phyloP scores from a whole-genome alignment of 2,888 invertebrate species.

The Brassicogethes aeneus region DNA sequence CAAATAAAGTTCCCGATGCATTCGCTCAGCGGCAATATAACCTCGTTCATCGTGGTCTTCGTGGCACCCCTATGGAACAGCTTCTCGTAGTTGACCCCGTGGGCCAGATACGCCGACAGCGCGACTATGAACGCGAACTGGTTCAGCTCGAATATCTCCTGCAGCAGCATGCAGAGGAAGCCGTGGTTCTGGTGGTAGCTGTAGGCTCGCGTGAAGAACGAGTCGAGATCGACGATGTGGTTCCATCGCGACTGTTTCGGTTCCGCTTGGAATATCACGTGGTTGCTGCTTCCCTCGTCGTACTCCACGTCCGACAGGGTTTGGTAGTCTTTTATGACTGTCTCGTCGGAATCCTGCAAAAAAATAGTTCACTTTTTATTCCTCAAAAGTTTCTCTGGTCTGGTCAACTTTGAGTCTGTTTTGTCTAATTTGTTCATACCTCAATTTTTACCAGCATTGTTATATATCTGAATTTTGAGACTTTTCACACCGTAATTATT shows the following conservation, averaged over 20 bases:
- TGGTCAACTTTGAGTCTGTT: too few species aligned
- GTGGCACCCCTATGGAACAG: constrained; percentile 45
- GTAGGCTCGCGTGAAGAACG: constrained; percentile 93
- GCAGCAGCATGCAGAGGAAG: constrained; percentile 80
- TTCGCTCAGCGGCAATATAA: constrained; percentile 49
- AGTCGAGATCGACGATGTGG: constrained; percentile 93
- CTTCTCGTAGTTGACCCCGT: constrained; percentile 72
- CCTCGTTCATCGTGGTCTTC: constrained; percentile 57
- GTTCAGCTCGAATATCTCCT: constrained; percentile 65
- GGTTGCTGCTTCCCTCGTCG: constrained; percentile 46
- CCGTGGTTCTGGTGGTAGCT: constrained; percentile 94
- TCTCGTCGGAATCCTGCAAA: too few species aligned
- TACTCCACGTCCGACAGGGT: constrained; percentile 34
- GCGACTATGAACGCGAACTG: constrained; percentile 84
- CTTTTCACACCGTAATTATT: too few species aligned
- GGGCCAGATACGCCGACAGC: constrained; percentile 73
- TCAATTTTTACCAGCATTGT: too few species aligned
- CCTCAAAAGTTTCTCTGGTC: too few species aligned
- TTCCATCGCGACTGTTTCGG: constrained; percentile 77
- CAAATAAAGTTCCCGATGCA: constrained; percentile 49
- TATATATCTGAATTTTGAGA: too few species aligned
- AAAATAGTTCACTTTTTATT: too few species aligned
- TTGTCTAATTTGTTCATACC: too few species aligned
- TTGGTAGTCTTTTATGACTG: constrained; percentile 34
- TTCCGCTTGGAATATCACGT: constrained; percentile 83